Base-by-base conservation (phyloP, 35 echinoderm and acorn worm genomes). In the Diadema setosum region DNA sequence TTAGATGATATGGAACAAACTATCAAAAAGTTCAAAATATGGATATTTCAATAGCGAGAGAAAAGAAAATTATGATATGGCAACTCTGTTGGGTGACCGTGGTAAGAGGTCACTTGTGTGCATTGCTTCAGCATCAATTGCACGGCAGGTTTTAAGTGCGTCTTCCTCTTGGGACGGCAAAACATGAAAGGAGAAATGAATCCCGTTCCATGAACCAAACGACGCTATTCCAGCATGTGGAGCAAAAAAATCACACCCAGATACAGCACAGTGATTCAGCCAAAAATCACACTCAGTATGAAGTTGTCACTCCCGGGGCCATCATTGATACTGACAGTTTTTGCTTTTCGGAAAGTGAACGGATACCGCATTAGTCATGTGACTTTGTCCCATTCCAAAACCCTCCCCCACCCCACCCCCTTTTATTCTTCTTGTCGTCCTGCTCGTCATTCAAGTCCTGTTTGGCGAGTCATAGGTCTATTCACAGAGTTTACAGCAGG, bases 311-410 rank as follows among this genome's bases (percentile, higher is more conserved):
- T 33, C 34, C 14, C 39, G 17, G 40, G 39, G 39, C 40, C 33
- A 17, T 42, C 35, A 78, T 78, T 78, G n/a, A 3, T 9, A 17
- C 40, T 78, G 73, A 78, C 73, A 78, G 73, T 78, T 78, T 26
- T 33, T 78, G 73, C 73, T 67, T 67, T 67, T 67, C 63, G 63
- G 63, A 67, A 67, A 67, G 63, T 33, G 23, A 67, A 34, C 63
- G 63, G 63, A 67, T 67, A 67, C 63, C 63, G 63, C 63, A 67
- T 34, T 33, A 67, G 63, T 67, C 24, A 67, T 67, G 18, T 67
- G 63, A 67, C 63, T 34, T n/a, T n/a, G n/a, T n/a, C n/a, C n/a
- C n/a, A n/a, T n/a, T n/a, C n/a, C n/a, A n/a, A n/a, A n/a, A n/a
- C n/a, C n/a, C n/a, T n/a, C n/a, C n/a, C n/a, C n/a, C n/a, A n/a